Conservation (phyloP, 2,113 vertebrate genomes). For the Melospiza georgiana region DNA sequence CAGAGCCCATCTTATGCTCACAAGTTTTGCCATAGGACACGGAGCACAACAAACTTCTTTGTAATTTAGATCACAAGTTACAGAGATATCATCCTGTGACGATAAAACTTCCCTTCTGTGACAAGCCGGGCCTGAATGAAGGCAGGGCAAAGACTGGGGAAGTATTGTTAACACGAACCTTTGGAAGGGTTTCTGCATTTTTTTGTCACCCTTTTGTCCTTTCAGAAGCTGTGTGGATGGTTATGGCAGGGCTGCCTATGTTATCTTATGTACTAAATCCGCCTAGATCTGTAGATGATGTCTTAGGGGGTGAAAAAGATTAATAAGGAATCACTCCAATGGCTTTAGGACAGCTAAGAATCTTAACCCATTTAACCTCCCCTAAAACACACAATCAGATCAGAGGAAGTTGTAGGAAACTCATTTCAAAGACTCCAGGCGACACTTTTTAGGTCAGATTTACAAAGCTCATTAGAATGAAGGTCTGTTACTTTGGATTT, state of each 20-base stretch:
- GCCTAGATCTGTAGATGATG: conserved; percentile 89
- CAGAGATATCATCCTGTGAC: conserved; percentile 27
- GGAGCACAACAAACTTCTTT: conserved; percentile 28
- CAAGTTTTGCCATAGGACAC: conserved; percentile 50
- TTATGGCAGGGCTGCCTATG: conserved; percentile 73
- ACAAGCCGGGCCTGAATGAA: neutral
- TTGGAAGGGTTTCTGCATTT: neutral
- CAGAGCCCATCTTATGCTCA: conserved; percentile 2
- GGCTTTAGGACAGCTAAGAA: conserved; percentile 91
- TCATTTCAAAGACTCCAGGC: conserved; percentile 76
- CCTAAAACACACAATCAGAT: conserved; percentile 80
- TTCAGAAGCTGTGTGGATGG: conserved; percentile 45
- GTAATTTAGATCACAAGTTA: conserved; percentile 53
- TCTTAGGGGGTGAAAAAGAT: conserved; percentile 91
- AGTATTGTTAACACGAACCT: neutral
- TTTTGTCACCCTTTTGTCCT: conserved; percentile 68
- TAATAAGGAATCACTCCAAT: conserved; percentile 90
- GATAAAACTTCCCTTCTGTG: neutral
- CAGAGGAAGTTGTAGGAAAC: conserved; percentile 76
- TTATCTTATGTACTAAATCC: conserved; percentile 87
- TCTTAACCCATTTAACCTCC: conserved; percentile 92
- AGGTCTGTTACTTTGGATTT: conserved; percentile 71
- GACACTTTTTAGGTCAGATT: conserved; percentile 74
- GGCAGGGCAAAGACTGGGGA: neutral
- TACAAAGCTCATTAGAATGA: conserved; percentile 73